Evolutionary conservation across 2,113 vertebrate species (phyloP).

Genomic region (Toxostoma redivivum): DNA sequence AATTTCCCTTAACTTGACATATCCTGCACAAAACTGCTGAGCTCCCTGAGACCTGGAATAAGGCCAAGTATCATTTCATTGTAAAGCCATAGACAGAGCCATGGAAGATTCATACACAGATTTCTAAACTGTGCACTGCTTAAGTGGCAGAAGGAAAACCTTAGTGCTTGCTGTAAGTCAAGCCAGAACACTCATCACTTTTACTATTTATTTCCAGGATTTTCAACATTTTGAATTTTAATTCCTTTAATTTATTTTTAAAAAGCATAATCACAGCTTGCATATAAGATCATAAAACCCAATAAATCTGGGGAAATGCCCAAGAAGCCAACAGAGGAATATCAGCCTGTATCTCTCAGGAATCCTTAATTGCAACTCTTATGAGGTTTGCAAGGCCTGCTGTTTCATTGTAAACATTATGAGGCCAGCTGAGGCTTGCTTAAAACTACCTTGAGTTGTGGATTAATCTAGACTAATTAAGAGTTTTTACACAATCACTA

Average conservation of each 20-base stretch:
- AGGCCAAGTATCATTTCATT: constrained; percentile 10
- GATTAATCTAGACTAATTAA: constrained; percentile 63
- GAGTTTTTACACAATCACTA: constrained; percentile 55
- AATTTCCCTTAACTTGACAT: neutral
- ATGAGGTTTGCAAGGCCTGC: neutral
- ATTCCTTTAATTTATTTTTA: neutral
- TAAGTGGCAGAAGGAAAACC: neutral
- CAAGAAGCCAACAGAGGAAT: neutral
- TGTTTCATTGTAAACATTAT: constrained; percentile 48
- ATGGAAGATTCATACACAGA: neutral
- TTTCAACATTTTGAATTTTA: constrained; percentile 21
- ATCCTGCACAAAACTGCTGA: neutral
- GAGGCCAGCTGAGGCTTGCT: constrained; percentile 36
- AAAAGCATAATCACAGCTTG: neutral
- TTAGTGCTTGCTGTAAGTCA: neutral
- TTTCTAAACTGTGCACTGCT: neutral
- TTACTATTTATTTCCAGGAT: constrained; percentile 14
- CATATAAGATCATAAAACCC: neutral
- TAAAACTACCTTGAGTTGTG: constrained; percentile 56
- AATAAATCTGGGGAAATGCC: neutral
- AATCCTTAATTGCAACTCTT: neutral
- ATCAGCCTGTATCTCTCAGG: neutral
- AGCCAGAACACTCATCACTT: neutral
- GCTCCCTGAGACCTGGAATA: neutral
- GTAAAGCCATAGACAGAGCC: neutral